phyloP scores from a whole-genome alignment of 2,113 vertebrate genomes.

The Aegotheles bennettii region DNA sequence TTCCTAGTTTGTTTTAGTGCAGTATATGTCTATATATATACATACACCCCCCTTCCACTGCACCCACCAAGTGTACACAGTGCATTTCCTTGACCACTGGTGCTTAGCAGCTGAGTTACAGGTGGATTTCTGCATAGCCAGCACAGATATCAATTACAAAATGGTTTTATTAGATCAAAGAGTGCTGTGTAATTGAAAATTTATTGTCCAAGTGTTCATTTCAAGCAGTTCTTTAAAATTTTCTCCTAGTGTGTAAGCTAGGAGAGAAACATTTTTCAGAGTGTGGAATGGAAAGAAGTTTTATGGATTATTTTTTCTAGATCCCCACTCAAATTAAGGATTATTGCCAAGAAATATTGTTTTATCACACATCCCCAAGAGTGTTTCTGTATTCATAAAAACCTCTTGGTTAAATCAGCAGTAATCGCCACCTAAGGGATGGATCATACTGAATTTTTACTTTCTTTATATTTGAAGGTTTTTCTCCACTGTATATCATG shows the following conservation, averaged over 20 bases:
- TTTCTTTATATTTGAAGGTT: not conserved
- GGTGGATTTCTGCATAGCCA: not conserved
- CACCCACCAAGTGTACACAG: not conserved
- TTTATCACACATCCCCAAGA: not conserved
- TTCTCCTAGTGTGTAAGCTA: not conserved
- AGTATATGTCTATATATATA: not conserved
- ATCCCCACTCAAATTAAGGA: not conserved
- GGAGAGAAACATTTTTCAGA: not conserved
- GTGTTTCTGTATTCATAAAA: not conserved
- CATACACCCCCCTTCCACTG: not conserved
- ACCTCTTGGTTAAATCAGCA: not conserved
- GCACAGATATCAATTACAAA: not conserved
- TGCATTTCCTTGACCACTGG: not conserved
- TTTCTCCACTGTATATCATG: not conserved
- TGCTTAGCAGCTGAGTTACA: not conserved
- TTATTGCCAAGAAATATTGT: not conserved
- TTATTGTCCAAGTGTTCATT: accelerated
- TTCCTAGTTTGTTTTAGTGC: not conserved
- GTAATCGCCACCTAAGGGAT: not conserved
- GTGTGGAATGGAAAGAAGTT: not conserved
- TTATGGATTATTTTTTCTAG: not conserved
- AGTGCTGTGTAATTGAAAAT: not conserved
- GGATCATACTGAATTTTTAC: not conserved
- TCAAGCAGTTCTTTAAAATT: not conserved
- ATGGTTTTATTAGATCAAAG: not conserved